Evolutionary conservation across 2,797 vertebrate genomes (phyloP), one percentile per base, ranked within the genome.

Genomic region (Lophotriccus pileatus): DNA sequence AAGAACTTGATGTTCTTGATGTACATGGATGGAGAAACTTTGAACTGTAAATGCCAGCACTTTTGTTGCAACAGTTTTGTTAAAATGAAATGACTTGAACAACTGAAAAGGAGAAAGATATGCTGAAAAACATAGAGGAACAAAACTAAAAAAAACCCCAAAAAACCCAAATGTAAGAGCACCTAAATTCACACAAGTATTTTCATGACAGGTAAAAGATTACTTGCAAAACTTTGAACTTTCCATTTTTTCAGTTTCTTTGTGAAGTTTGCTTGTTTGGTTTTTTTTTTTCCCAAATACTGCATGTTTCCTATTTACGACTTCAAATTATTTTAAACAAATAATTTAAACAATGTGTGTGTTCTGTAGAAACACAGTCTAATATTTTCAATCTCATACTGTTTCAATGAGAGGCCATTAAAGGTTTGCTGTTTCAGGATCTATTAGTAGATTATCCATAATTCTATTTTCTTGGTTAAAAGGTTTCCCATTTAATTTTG

Each of bases 201-300:
- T 82, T 91, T 60, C 10, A 41, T 20, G 18, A 32, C 34, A 82
- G 14, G 14, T 53, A 83, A 39, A 67, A n/a, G 6, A 52, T 52
- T 30, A 30, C 10, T 76, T 76, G 7, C 7, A 66, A 69, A 82
- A 28, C 13, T 67, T 56, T 7, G 20, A 55, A 17, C 2, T 9
- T 47, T 76, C 11, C 0, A 2, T 1, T 50, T 53, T 50, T 66
- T 39, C 8, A 0, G 2, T 41, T 82, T 32, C 10, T 53, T 67
- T 47, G 10, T 37, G 13, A 21, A 7, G 1, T 25, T 60, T 53
- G 3, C 14, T 32, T 44, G 19, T 13, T 39, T 46, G 15, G 44
- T n/a, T n/a, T n/a, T 0, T 17, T 24, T 25, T 24, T 27, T 36
- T 25, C 19, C 16, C 9, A 64, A 85, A 52, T 47, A 44, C 10